Percentiles rank a stretch among this genome's conserved stretches.
These are phyloP conservation scores for Tricholauxania praeusta DNA, from an alignment of 2,888 invertebrate genomes.

Conservation along the genomic window DNA sequence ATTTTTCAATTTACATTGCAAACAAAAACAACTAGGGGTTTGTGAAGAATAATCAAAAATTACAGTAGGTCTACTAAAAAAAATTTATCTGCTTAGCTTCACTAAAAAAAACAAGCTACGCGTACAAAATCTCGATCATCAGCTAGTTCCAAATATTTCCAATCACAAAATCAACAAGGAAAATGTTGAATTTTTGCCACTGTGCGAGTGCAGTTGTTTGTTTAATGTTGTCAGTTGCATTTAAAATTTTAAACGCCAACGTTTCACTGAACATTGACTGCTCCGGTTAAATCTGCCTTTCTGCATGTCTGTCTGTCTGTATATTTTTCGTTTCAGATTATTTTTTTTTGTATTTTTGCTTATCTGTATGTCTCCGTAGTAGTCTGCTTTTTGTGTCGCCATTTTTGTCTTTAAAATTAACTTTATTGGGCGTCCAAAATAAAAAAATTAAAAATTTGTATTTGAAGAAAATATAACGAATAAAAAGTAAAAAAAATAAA, in stretches of 20 bases:
- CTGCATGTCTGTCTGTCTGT: conserved; percentile 1
- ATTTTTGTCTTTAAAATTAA: conserved; percentile 7
- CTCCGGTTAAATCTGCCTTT: conserved; percentile 5
- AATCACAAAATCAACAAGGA: background rate
- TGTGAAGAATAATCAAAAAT: no score
- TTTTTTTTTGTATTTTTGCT: conserved; percentile 1
- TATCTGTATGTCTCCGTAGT: conserved; percentile 3
- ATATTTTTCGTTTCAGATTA: background rate
- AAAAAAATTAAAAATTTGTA: background rate
- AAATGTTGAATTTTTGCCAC: background rate
- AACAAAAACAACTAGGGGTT: no score
- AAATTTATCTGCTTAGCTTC: no score
- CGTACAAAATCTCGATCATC: no score
- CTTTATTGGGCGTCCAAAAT: no score
- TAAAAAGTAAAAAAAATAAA: background rate
- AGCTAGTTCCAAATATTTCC: no score
- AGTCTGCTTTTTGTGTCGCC: conserved; percentile 9
- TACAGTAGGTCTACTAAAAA: no score
- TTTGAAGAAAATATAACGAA: background rate
- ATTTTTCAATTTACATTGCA: no score
- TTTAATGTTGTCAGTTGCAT: background rate
- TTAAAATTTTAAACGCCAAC: background rate
- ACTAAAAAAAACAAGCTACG: no score
- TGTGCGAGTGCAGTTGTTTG: background rate
- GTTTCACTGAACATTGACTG: conserved; percentile 8